Percentiles rank a stretch among this genome's conserved stretches.
These are phyloP conservation scores for Augiades crinisus DNA, from an alignment of 2,888 invertebrate genomes.

Conservation along the genomic window DNA sequence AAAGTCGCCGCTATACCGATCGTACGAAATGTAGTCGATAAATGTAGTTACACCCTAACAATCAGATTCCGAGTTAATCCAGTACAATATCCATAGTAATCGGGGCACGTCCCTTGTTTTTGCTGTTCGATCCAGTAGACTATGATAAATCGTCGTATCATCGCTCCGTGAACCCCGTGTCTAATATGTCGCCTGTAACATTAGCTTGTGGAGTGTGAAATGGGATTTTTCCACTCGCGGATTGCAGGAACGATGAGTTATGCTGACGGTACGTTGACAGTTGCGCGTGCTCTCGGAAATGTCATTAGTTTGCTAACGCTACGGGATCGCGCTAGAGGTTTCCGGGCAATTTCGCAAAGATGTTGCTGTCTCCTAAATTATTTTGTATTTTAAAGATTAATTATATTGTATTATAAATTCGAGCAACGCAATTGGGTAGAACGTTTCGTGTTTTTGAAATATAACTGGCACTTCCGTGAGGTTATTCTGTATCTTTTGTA, in stretches of 20 bases:
- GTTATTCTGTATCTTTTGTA: too few relatives aligned
- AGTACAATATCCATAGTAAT: conserved; percentile 2
- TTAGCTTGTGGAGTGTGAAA: conserved; percentile 20
- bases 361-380: too few relatives aligned
- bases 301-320: too few relatives aligned
- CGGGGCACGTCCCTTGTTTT: conserved; percentile 12
- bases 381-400: too few relatives aligned
- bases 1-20: not conserved
- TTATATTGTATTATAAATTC: too few relatives aligned
- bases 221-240: conserved; percentile 20
- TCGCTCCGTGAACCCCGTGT: conserved; percentile 2
- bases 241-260: conserved; percentile 16
- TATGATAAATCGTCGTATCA: conserved; percentile 15
- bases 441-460: too few relatives aligned
- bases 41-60: not conserved
- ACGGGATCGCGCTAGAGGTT: too few relatives aligned
- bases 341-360: too few relatives aligned
- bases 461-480: too few relatives aligned
- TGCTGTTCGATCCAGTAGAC: conserved; percentile 11
- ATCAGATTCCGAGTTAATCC: conserved; percentile 6
- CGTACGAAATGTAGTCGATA: not conserved
- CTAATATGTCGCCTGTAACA: conserved; percentile 17
- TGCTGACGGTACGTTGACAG: not conserved
- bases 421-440: too few relatives aligned
- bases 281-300: not conserved